Evolutionary conservation across 2,113 vertebrate species (phyloP).

Genomic region (Vimba vimba): DNA sequence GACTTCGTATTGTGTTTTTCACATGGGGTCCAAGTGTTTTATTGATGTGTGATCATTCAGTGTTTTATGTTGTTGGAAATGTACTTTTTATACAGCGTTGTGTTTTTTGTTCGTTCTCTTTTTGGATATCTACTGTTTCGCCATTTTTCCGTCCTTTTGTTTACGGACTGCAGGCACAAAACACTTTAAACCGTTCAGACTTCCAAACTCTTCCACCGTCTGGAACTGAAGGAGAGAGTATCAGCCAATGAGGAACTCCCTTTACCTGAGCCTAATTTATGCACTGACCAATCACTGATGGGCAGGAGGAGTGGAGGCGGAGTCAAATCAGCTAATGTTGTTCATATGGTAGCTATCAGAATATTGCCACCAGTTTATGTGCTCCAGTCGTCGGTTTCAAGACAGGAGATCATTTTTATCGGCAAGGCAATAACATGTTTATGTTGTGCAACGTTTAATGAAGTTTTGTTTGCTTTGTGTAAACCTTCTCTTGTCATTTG

Average conservation of each 20-base stretch:
- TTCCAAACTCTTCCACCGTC: slow-evolving; percentile 5
- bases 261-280: slow-evolving; percentile 75
- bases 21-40: slow-evolving; percentile 74
- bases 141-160: slow-evolving; percentile 39
- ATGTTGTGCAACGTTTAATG: slow-evolving; percentile 25
- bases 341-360: slow-evolving; percentile 64
- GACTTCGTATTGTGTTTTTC: slow-evolving; percentile 75
- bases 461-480: slow-evolving; percentile 14
- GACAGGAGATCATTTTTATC: slow-evolving; percentile 34
- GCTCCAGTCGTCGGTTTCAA: slow-evolving; percentile 82
- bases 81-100: slow-evolving; percentile 75
- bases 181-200: slow-evolving; percentile 35
- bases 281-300: slow-evolving; percentile 81
- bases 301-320: slow-evolving; percentile 17
- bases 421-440: slow-evolving; percentile 62
- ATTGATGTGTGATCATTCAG: slow-evolving; percentile 61
- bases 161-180: slow-evolving; percentile 32
- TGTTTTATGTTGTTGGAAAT: slow-evolving; percentile 11
- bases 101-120: slow-evolving; percentile 71
- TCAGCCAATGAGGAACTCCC: slow-evolving; percentile 18
- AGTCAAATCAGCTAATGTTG: slow-evolving; percentile 59
- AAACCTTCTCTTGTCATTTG: neutral
- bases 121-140: slow-evolving; percentile 57
- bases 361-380: slow-evolving; percentile 82
- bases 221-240: slow-evolving; percentile 7